Evolutionary conservation across 2,113 vertebrate genomes (phyloP).

Genomic region (Hipposideros armiger): DNA sequence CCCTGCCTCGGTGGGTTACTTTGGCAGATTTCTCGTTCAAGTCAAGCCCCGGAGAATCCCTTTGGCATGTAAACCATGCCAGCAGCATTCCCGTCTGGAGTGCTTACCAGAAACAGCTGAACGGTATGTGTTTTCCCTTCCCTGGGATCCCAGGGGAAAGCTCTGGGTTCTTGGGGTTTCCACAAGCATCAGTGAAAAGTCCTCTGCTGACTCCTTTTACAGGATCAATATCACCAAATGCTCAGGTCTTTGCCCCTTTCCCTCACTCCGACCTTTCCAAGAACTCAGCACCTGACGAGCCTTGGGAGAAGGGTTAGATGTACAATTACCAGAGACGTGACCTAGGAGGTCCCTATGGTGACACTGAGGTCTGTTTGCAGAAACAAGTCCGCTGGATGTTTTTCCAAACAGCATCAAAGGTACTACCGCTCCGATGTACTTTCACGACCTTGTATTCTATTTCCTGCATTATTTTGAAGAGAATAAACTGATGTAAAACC

Average conservation of each 20-base stretch:
- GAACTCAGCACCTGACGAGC: not conserved
- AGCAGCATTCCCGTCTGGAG: not conserved
- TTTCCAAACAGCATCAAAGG: slow-evolving; percentile 4
- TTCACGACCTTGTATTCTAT: not conserved
- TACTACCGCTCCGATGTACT: not conserved
- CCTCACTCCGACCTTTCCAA: not conserved
- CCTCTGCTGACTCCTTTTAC: not conserved
- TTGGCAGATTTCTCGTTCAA: not conserved
- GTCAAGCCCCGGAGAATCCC: not conserved
- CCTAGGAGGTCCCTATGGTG: not conserved
- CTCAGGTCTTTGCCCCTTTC: not conserved
- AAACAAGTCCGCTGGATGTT: not conserved
- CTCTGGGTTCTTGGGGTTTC: not conserved
- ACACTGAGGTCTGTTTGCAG: not conserved
- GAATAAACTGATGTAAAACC: not conserved
- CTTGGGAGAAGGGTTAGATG: not conserved
- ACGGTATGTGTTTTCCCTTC: not conserved
- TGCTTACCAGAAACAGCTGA: not conserved
- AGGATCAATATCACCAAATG: not conserved
- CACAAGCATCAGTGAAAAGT: not conserved
- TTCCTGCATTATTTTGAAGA: not conserved
- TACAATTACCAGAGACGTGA: not conserved
- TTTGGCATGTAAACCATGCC: not conserved
- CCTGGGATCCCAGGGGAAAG: not conserved
- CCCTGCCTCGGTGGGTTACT: not conserved